phyloP scores from a whole-genome alignment of 1,140 invertebrate genomes.

The Eciton burchellii region DNA sequence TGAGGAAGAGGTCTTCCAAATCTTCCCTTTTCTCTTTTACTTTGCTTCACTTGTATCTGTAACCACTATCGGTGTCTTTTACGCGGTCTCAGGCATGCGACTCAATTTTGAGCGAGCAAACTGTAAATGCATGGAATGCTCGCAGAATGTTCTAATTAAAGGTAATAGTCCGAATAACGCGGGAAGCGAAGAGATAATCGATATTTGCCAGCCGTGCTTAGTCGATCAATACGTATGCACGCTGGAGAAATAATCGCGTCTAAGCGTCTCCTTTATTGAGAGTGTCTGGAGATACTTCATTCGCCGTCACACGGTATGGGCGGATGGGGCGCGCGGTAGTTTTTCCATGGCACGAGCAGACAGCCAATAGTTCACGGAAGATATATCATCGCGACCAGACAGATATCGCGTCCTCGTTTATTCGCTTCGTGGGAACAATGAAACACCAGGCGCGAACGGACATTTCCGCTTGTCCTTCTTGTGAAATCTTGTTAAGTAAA shows the following conservation, averaged over 20 bases:
- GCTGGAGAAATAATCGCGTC: neutral
- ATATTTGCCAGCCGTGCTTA: neutral
- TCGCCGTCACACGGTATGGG: neutral
- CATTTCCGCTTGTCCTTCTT: constrained; percentile 13
- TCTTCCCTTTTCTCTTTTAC: neutral
- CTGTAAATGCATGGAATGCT: neutral
- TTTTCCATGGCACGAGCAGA: constrained; percentile 8
- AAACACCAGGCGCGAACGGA: constrained; percentile 28
- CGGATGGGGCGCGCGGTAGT: neutral
- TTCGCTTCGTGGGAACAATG: constrained; percentile 3
- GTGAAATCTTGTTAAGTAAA: constrained; percentile 38
- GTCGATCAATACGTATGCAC: neutral
- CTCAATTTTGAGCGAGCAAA: neutral
- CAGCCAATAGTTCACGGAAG: constrained; percentile 35
- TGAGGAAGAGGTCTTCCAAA: neutral
- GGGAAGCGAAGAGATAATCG: neutral
- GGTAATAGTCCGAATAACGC: neutral
- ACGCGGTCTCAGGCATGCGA: neutral
- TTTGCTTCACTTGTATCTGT: neutral
- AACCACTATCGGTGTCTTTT: neutral
- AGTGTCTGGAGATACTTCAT: neutral
- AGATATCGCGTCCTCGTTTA: constrained; percentile 28
- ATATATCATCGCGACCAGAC: constrained; percentile 49
- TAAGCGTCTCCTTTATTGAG: neutral
- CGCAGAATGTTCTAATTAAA: neutral